Conservation (phyloP, 2,797 vertebrate species). For the Anabas testudineus region DNA sequence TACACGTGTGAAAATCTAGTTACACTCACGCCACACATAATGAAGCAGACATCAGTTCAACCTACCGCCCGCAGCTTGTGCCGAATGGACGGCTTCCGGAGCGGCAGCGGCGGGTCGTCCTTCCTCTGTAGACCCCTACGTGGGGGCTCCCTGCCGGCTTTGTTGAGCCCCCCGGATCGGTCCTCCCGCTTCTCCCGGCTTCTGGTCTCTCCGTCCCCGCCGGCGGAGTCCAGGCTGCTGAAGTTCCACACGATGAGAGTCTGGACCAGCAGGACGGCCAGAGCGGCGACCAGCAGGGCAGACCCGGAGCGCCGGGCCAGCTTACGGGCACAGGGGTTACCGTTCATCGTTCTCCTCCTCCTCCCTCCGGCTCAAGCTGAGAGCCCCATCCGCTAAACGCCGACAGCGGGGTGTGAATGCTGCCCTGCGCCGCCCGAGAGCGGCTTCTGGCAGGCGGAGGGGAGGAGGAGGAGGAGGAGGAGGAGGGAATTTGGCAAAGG, state of each 20-base stretch:
- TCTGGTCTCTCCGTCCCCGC: slow-evolving; percentile 83
- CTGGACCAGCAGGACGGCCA: slow-evolving; percentile 93
- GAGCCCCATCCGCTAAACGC: slow-evolving; percentile 72
- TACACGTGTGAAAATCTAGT: slow-evolving; percentile 7
- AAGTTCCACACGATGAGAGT: slow-evolving; percentile 97
- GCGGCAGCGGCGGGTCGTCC: slow-evolving; percentile 73
- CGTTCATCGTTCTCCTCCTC: slow-evolving; percentile 69
- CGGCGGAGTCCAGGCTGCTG: slow-evolving; percentile 91
- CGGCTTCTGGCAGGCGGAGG: slow-evolving; percentile 70
- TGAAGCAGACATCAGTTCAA: background rate
- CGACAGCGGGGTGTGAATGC: slow-evolving; percentile 78
- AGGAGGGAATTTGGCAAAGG: slow-evolving; percentile 66
- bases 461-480: slow-evolving; percentile 39
- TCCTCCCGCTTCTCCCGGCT: slow-evolving; percentile 84
- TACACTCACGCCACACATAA: background rate
- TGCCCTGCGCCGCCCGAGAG: slow-evolving; percentile 67
- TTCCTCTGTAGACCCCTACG: slow-evolving; percentile 67
- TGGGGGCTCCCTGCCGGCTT: slow-evolving; percentile 72
- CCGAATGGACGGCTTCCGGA: slow-evolving; percentile 78
- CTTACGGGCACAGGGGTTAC: slow-evolving; percentile 86
- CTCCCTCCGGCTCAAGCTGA: slow-evolving; percentile 66
- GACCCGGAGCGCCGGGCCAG: slow-evolving; percentile 91
- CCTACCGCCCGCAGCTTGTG: slow-evolving; percentile 80
- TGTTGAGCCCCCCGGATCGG: slow-evolving; percentile 64
- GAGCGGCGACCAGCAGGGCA: slow-evolving; percentile 89